These are phyloP conservation scores for Idaea straminata DNA, from an alignment of 2,888 invertebrate species.

Conservation along the genomic window DNA sequence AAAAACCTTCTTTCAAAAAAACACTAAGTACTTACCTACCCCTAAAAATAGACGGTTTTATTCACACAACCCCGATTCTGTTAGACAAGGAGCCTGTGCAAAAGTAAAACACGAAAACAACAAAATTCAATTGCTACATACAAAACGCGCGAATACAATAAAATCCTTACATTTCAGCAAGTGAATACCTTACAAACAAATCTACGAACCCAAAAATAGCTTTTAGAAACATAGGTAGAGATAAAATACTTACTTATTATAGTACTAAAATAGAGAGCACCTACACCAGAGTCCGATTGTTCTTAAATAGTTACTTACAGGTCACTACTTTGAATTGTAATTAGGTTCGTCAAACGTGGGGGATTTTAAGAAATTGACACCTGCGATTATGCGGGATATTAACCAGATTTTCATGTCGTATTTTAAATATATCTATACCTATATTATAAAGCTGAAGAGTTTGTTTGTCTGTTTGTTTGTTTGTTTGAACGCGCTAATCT, in stretches of 20 bases:
- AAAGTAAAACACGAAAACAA: background rate
- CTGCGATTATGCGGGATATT: no score
- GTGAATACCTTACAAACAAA: background rate
- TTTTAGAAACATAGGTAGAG: background rate
- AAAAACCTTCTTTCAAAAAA: background rate
- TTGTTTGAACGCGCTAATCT: no score
- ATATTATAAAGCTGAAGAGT: no score
- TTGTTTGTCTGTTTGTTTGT: no score
- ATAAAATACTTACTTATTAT: background rate
- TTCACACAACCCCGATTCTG: background rate
- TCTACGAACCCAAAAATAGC: background rate
- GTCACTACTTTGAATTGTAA: no score
- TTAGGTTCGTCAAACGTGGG: no score
- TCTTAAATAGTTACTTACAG: no score
- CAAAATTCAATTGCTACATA: background rate
- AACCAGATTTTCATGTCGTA: no score
- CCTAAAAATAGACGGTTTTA: background rate
- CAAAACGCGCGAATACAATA: slow-evolving; percentile 5
- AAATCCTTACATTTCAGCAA: background rate
- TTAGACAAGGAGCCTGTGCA: background rate
- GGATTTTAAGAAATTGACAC: no score
- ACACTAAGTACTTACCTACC: background rate
- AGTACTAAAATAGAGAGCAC: no score
- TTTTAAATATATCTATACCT: no score
- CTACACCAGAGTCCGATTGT: no score